Conservation (phyloP, 2,797 vertebrate genomes). For the Microhierax caerulescens region DNA sequence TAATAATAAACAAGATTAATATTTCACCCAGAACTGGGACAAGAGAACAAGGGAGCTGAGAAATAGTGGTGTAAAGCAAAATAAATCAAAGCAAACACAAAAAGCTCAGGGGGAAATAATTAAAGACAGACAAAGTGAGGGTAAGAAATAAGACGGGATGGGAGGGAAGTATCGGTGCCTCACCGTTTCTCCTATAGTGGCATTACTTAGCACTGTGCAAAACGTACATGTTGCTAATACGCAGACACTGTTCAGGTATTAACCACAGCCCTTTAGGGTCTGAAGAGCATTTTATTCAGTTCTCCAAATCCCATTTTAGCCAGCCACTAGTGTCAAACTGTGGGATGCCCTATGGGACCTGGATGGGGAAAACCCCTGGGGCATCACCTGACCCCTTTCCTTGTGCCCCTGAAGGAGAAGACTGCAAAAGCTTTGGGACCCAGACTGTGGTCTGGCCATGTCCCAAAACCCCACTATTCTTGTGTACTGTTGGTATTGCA, state of each 20-base stretch:
- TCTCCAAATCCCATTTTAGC: not conserved
- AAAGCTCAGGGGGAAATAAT: not conserved
- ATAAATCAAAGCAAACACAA: constrained; percentile 9
- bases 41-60: not conserved
- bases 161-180: not conserved
- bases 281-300: not conserved
- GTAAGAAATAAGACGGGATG: not conserved
- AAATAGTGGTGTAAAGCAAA: not conserved
- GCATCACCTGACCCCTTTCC: not conserved
- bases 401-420: not conserved
- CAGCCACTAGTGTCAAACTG: not conserved
- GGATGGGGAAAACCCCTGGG: not conserved
- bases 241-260: not conserved
- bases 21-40: constrained; percentile 17
- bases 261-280: not conserved
- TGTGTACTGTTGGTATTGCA: not conserved
- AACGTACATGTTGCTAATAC: not conserved
- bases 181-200: rapidly evolving
- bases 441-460: not conserved
- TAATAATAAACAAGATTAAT: constrained; percentile 52
- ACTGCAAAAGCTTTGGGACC: not conserved
- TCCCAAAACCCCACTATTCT: not conserved
- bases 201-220: not conserved
- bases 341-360: rapidly evolving
- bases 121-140: not conserved